Evolutionary conservation across 2,113 vertebrate species (phyloP), one percentile per base, ranked within the genome.

Genomic region (Rhizomys pruinosus): DNA sequence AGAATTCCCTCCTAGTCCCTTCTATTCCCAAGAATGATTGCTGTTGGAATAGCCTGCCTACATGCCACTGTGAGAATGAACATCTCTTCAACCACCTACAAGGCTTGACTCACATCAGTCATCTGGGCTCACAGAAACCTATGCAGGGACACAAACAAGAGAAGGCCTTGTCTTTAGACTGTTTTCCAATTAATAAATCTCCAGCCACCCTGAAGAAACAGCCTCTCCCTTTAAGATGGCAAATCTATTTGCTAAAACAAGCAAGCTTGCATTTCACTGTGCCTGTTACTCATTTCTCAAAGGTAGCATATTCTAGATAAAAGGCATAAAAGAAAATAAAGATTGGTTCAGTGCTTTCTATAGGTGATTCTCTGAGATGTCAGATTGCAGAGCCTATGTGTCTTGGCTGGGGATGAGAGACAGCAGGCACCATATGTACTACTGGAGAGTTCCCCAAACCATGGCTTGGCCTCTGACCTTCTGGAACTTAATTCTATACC

Each of bases 201-300:
- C 72, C 44, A 69, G 63, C 34, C 34, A 39, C 34, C 42, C 8
- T 0, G 68, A 94, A 37, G 81, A 92, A 78, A 87, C 39, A 78
- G 69, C 11, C 34, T 69, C 72, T 93, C 42, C 66, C 74, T 93
- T 42, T 8, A 84, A 90, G 84, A 93, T 64, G 32, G 47, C 63
- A 94, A 89, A 63, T 44, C 27, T 6, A 79, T 74, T 96, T 86
- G 32, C 73, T 89, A 37, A 74, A 95, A 91, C 29, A 87, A 59
- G 57, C 32, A 88, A 87, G 87, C 37, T 44, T 78, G 61, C 39
- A 77, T 89, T 90, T 94, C 44, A 85, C 42, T 78, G 23, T 64
- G 39, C 11, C 44, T 77, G 15, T 87, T 94, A 90, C 15, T 59
- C 57, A 29, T 90, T 91, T 87, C 71, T 84, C 10, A 78, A 90